Evolutionary conservation across 2,797 vertebrate species (phyloP).

Genomic region (Platyrinchus mystaceus): DNA sequence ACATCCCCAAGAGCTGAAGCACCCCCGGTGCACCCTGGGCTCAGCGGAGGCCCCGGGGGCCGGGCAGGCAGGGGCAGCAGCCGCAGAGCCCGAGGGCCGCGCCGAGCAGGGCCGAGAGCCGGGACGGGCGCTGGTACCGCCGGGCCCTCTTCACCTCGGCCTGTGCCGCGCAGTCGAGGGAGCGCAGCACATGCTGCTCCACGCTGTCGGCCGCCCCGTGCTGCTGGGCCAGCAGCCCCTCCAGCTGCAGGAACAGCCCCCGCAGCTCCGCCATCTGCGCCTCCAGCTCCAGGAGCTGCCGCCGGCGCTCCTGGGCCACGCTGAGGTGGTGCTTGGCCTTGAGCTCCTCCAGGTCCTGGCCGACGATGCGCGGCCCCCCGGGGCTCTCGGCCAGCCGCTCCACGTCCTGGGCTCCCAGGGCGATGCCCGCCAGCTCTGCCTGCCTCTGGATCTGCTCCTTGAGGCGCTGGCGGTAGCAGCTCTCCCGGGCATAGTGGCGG

Average conservation of each 20-base stretch:
- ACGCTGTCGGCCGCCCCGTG: slow-evolving; percentile 63
- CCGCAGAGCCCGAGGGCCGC: slow-evolving; percentile 56
- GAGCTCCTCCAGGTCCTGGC: slow-evolving; percentile 60
- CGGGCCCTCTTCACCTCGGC: slow-evolving; percentile 67
- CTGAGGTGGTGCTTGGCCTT: slow-evolving; percentile 52
- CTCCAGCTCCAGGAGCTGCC: slow-evolving; percentile 71
- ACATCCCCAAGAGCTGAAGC: fast-evolving
- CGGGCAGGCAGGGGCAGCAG: slow-evolving; percentile 63
- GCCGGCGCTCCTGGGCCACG: slow-evolving; percentile 50
- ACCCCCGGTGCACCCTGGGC: fast-evolving
- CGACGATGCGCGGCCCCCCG: slow-evolving; percentile 48
- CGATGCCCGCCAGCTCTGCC: slow-evolving; percentile 63
- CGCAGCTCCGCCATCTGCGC: slow-evolving; percentile 63
- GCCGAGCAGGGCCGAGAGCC: slow-evolving; percentile 1
- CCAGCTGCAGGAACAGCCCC: slow-evolving; percentile 65
- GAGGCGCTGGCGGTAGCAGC: slow-evolving; percentile 47
- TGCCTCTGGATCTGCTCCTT: slow-evolving; percentile 70
- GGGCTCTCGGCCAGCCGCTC: slow-evolving; percentile 48
- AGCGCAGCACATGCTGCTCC: slow-evolving; percentile 63
- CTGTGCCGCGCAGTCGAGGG: slow-evolving; percentile 58
- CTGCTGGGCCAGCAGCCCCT: slow-evolving; percentile 61
- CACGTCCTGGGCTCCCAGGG: slow-evolving; percentile 43
- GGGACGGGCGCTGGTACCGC: slow-evolving; percentile 50
- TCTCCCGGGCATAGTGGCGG: slow-evolving; percentile 63
- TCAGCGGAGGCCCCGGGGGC: slow-evolving; percentile 10